A percentile compares a stretch with the other conserved stretches of the same genome.
These are phyloP conservation scores for Archivesica marissinica DNA, from an alignment of 1,140 invertebrate species.

Conservation along the genomic window DNA sequence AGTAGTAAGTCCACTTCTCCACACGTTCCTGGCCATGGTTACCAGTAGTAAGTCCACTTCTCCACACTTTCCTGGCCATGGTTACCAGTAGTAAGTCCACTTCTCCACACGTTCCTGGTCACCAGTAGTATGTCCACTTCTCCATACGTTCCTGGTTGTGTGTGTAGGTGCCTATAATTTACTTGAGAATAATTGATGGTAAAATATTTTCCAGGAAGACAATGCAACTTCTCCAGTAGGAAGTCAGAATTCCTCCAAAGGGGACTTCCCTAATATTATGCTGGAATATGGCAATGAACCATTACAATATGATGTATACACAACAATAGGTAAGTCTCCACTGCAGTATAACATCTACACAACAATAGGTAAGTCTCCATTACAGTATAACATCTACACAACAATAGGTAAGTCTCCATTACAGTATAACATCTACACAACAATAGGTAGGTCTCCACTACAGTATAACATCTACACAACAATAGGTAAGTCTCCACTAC, in stretches of 20 bases:
- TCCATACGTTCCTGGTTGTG: not conserved
- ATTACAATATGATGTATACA: conserved; percentile 63
- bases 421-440: no score
- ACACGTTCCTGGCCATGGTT: not conserved
- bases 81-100: not conserved
- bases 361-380: no score
- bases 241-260: conserved; percentile 29
- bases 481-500: no score
- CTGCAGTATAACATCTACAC: no score
- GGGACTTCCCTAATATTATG: conserved; percentile 61
- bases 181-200: no score
- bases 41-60: not conserved
- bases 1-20: no score
- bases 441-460: no score
- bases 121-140: not conserved
- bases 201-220: conserved; percentile 7
- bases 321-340: conserved; percentile 64
- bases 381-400: no score
- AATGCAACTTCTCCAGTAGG: conserved; percentile 30
- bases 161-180: not conserved
- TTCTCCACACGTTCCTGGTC: not conserved
- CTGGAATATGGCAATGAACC: conserved; percentile 62
- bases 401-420: no score
- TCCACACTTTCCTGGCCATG: not conserved
- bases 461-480: no score